Evolutionary conservation across 2,797 vertebrate genomes (phyloP).

Genomic region (Syncerus caffer): DNA sequence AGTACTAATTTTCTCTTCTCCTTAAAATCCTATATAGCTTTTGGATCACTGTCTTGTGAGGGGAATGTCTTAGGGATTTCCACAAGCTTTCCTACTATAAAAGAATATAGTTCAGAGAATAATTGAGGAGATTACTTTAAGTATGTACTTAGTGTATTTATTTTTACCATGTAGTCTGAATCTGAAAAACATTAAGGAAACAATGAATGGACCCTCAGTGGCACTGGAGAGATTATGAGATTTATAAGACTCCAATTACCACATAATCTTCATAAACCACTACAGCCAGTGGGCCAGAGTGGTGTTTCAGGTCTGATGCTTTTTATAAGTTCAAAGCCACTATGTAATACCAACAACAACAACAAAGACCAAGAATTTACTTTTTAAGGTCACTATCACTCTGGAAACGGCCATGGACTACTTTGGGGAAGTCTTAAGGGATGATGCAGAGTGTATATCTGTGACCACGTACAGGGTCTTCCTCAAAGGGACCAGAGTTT

Average conservation of each 20-base stretch:
- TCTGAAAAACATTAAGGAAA: background rate
- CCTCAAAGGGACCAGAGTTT: background rate
- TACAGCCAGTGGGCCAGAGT: background rate
- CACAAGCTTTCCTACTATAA: background rate
- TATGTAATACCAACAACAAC: background rate
- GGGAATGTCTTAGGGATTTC: background rate
- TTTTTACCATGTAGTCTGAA: background rate
- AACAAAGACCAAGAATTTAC: background rate
- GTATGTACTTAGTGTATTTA: background rate
- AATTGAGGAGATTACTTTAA: background rate
- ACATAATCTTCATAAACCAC: background rate
- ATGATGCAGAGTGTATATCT: background rate
- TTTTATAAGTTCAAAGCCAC: background rate
- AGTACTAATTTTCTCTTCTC: background rate
- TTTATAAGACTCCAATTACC: background rate
- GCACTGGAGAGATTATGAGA: background rate
- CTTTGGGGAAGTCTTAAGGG: background rate
- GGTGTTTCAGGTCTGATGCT: background rate
- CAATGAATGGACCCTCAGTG: background rate
- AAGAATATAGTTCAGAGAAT: background rate
- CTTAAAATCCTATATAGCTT: background rate
- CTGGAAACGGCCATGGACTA: background rate
- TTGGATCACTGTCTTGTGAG: background rate
- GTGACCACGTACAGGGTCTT: background rate
- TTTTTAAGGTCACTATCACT: background rate